These are phyloP conservation scores for Sebastes wilsoni DNA, from an alignment of 2,797 vertebrate species.

Conservation along the genomic window DNA sequence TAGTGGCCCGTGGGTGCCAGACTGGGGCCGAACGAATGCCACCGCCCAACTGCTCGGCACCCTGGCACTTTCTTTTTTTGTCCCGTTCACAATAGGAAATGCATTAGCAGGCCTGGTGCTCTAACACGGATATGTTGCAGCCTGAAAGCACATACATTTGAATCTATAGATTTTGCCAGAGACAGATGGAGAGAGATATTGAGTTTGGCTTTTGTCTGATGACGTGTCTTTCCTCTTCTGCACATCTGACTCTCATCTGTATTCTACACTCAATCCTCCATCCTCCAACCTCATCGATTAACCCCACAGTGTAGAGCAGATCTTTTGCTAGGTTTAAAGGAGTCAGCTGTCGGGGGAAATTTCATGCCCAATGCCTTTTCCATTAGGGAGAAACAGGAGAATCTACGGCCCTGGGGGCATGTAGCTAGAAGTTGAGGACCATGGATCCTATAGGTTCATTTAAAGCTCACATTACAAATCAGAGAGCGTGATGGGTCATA, in stretches of 20 bases:
- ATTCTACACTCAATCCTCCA: constrained; percentile 45
- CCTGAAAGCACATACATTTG: background rate
- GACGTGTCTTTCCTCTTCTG: background rate
- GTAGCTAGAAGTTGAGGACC: constrained; percentile 36
- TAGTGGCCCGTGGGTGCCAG: constrained; percentile 24
- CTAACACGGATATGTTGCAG: background rate
- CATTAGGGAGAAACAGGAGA: constrained; percentile 68
- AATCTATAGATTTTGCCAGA: background rate
- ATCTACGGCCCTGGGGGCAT: constrained; percentile 36
- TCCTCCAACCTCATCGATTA: constrained; percentile 58
- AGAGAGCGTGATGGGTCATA: constrained; percentile 4
- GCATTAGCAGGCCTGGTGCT: background rate
- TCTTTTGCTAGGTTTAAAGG: constrained; percentile 52
- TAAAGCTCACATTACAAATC: constrained; percentile 41
- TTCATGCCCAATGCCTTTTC: constrained; percentile 76
- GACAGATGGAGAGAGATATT: background rate
- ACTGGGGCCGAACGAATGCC: constrained; percentile 4
- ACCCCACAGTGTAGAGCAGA: constrained; percentile 57
- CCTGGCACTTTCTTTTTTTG: constrained; percentile 3
- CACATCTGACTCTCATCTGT: constrained; percentile 47
- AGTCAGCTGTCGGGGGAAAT: constrained; percentile 72
- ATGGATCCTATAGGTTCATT: constrained; percentile 45
- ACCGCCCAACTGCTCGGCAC: background rate
- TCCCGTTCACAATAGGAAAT: constrained; percentile 16
- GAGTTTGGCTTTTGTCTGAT: background rate